These are phyloP conservation scores for Anguilla megastoma DNA, from an alignment of 2,797 vertebrate species.

Conservation along the genomic window DNA sequence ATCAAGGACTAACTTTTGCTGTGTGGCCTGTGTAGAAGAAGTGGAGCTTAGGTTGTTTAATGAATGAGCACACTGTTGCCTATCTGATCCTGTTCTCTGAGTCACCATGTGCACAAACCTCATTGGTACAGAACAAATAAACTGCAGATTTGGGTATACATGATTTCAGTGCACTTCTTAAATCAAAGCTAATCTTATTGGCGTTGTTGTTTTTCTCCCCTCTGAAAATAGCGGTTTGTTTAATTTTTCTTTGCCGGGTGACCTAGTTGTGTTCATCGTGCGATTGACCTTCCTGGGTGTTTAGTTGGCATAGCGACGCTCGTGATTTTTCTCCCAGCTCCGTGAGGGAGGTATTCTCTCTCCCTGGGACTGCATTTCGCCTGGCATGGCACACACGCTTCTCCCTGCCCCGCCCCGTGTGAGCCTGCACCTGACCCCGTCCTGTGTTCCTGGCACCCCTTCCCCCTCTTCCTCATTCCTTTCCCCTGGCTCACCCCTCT, in stretches of 20 bases:
- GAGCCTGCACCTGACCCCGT: conserved; percentile 26
- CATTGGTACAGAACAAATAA: background rate
- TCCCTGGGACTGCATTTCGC: background rate
- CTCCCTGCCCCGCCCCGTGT: background rate
- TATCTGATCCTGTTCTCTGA: background rate
- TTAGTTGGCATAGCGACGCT: too few relatives aligned
- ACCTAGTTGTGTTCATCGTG: background rate
- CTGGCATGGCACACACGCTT: background rate
- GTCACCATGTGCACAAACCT: background rate
- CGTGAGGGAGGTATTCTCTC: background rate
- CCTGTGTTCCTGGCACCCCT: conserved; percentile 13
- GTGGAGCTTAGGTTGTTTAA: background rate
- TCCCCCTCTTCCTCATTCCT: conserved; percentile 43
- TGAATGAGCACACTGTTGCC: conserved; percentile 3
- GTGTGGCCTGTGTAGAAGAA: background rate
- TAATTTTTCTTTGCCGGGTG: background rate
- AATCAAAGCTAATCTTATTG: background rate
- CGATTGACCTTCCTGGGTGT: background rate
- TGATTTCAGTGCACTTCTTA: background rate
- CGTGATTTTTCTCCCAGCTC: background rate
- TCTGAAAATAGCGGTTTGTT: background rate
- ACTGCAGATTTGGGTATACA: background rate
- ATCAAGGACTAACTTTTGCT: background rate
- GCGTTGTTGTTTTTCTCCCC: background rate
- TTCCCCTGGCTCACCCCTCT: conserved; percentile 35